A percentile compares a stretch with the other conserved stretches of the same genome.
These are phyloP conservation scores for Troilus luridus DNA, from an alignment of 2,888 invertebrate species.

Conservation along the genomic window DNA sequence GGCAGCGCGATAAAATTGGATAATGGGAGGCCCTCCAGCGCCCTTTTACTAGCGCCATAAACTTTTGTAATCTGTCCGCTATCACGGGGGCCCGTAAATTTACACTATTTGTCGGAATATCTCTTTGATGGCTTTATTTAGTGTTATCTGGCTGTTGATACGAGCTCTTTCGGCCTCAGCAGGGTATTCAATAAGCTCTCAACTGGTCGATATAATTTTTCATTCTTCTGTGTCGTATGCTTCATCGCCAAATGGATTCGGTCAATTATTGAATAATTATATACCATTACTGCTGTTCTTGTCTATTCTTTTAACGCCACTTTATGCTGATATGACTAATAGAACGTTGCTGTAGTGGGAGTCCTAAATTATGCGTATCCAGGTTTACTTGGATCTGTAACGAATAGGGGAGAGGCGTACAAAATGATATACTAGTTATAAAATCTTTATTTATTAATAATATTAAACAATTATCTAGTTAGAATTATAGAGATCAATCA, in stretches of 20 bases:
- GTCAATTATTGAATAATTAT: neutral
- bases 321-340: no score
- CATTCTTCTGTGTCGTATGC: neutral
- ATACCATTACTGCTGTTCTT: neutral
- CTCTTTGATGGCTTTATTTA: constrained; percentile 25
- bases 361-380: no score
- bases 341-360: no score
- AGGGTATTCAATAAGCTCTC: neutral
- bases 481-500: no score
- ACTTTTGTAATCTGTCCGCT: constrained; percentile 38
- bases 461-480: no score
- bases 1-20: constrained; percentile 3
- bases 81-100: neutral
- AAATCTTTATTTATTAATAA: no score
- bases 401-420: no score
- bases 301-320: no score
- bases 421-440: no score
- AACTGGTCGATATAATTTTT: neutral
- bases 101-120: constrained; percentile 6
- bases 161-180: neutral
- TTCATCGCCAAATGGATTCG: neutral
- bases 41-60: constrained; percentile 9
- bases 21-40: neutral
- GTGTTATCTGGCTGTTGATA: constrained; percentile 16
- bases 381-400: no score